These are phyloP conservation scores for Bothrops jararaca DNA, from an alignment of 2,113 vertebrate genomes.

Conservation along the genomic window DNA sequence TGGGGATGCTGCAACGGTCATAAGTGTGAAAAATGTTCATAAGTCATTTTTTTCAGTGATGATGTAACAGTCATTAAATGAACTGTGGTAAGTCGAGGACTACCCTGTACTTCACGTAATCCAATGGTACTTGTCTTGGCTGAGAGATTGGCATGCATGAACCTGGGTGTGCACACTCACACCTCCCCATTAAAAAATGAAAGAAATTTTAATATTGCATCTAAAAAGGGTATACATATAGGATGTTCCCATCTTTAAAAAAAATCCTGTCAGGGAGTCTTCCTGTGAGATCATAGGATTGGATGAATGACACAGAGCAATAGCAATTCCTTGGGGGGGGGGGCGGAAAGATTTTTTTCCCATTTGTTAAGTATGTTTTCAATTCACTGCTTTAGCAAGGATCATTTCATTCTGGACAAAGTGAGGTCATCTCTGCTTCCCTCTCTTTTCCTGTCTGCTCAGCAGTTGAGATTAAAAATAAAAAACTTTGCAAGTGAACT, in stretches of 20 bases:
- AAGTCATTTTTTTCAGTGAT: no score
- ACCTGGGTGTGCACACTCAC: no score
- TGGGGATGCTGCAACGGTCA: no score
- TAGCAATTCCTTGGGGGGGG: background rate
- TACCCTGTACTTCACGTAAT: background rate
- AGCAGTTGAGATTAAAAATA: background rate
- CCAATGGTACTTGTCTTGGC: background rate
- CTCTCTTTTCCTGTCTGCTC: background rate
- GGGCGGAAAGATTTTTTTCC: background rate
- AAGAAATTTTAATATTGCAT: no score
- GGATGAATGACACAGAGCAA: background rate
- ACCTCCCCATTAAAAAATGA: no score
- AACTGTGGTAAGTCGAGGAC: no score
- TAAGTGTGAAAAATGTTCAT: no score
- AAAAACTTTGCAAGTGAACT: background rate
- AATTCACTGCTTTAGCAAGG: background rate
- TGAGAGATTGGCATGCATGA: background rate
- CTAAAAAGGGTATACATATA: background rate
- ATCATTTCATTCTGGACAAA: background rate
- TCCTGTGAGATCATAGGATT: background rate
- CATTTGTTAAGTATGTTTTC: background rate
- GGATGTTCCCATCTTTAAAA: background rate
- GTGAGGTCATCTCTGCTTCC: background rate
- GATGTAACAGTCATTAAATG: no score
- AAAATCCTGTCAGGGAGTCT: background rate